A percentile compares a stretch with the other conserved stretches of the same genome.
phyloP scores from a whole-genome alignment of 2,797 vertebrate genomes.

The Selene dorsalis region DNA sequence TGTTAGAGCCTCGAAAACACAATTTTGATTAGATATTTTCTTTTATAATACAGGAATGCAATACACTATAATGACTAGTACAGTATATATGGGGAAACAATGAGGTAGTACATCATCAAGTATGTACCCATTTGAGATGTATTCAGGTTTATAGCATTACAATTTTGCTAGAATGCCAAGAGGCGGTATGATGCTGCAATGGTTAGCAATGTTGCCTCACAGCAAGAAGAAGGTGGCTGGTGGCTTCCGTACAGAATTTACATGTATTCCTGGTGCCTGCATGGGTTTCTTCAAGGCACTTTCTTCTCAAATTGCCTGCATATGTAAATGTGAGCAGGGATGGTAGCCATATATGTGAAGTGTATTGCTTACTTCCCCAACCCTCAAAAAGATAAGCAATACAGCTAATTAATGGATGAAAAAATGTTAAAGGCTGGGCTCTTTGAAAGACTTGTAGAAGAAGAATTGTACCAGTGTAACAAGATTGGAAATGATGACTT shows the following conservation, averaged over 20 bases:
- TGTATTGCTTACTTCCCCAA: background rate
- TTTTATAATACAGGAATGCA: background rate
- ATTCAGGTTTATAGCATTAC: background rate
- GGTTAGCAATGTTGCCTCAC: no score
- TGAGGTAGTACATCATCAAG: background rate
- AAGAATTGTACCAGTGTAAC: background rate
- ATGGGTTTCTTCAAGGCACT: background rate
- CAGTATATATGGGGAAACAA: background rate
- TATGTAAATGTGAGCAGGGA: background rate
- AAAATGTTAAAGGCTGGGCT: background rate
- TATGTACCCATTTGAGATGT: background rate
- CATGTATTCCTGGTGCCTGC: background rate
- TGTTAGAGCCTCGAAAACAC: background rate
- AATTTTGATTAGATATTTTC: background rate
- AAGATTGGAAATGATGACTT: conserved; percentile 5
- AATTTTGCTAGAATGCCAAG: background rate
- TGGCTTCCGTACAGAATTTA: no score
- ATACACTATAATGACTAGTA: background rate
- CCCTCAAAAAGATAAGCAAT: no score
- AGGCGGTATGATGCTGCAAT: no score
- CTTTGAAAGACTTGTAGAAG: background rate
- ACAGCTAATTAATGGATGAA: background rate
- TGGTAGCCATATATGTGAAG: no score
- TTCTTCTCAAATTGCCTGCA: background rate
- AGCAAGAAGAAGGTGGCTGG: no score